Evolutionary conservation across 2,797 vertebrate species (phyloP).

Genomic region (Phylloscopus collybita): DNA sequence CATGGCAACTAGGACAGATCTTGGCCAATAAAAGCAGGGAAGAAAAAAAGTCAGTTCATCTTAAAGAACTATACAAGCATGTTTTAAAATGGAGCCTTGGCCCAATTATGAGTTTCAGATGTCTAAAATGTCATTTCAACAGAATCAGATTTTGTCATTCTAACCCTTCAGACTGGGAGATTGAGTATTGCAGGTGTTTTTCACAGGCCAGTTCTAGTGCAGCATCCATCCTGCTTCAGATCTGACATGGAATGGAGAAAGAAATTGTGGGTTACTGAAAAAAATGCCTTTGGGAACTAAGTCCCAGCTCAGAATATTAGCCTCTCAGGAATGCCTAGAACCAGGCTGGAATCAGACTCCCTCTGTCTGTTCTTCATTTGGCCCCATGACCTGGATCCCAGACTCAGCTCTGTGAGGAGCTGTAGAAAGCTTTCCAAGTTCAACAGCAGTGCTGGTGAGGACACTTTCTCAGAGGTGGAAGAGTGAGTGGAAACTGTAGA

Average conservation of each 20-base stretch:
- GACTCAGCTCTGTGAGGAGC: neutral
- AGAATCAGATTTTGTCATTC: neutral
- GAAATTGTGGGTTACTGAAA: neutral
- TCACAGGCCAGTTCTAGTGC: neutral
- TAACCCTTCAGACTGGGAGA: neutral
- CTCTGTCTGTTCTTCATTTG: neutral
- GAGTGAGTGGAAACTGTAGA: neutral
- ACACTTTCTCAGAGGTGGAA: neutral
- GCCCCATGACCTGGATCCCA: neutral
- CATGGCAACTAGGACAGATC: neutral
- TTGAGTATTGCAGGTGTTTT: neutral
- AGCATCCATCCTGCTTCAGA: neutral
- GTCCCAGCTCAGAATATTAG: neutral
- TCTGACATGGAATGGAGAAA: neutral
- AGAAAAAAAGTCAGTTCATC: neutral
- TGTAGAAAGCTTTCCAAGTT: neutral
- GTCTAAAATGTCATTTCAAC: neutral
- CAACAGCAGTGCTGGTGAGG: neutral
- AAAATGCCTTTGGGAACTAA: neutral
- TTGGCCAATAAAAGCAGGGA: neutral
- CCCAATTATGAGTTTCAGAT: neutral
- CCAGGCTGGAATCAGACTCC: neutral
- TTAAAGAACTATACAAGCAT: neutral
- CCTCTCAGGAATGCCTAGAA: neutral
- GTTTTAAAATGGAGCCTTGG: neutral